Evolutionary conservation across 2,797 vertebrate species (phyloP), one percentile per base, ranked within the genome.

Genomic region (Sebastolobus altivelis): DNA sequence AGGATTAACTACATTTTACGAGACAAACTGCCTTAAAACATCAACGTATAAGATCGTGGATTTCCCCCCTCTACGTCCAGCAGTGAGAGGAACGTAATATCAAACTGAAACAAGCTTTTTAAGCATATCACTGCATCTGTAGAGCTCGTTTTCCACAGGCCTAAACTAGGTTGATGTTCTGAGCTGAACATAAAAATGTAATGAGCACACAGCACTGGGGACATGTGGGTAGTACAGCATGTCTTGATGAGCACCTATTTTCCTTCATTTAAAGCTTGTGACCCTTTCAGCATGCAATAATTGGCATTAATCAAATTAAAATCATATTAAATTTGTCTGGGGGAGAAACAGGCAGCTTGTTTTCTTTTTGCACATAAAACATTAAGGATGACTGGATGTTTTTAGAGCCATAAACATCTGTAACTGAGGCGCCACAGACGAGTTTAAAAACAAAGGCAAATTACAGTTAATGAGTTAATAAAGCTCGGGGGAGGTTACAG

Each of bases 151-250:
- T 80, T 76, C 54, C 49, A 72, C 33, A 63, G 12, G 46, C 7
- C 31, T 61, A 87, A 92, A 90, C 31, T 90, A 84, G 91, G 91
- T 91, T 81, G 16, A 77, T 29, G 54, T 85, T 89, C 78, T 18
- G 65, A 90, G 82, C 55, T 22, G 67, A 80, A 76, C 84, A 91
- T 87, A 78, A 87, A 88, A 88, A 79, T 81, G 71, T 79, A 92
- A 94, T 92, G 85, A 94, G 85, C 78, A 79, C 80, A 75, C 72
- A 81, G 80, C 88, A 83, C 77, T 78, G 83, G 87, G 81, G 83
- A 89, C 74, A 66, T 86, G 72, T 52, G 59, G 65, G 22, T 16
- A 83, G 65, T 35, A 72, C 79, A 77, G 31, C 70, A 49, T 37
- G 6, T 76, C 89, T 85, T 83, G 61, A 85, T 84, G 75, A 86